Percentiles rank a stretch among this genome's conserved stretches.
phyloP scores from a whole-genome alignment of 2,888 invertebrate genomes.

The Panzeria rudis region DNA sequence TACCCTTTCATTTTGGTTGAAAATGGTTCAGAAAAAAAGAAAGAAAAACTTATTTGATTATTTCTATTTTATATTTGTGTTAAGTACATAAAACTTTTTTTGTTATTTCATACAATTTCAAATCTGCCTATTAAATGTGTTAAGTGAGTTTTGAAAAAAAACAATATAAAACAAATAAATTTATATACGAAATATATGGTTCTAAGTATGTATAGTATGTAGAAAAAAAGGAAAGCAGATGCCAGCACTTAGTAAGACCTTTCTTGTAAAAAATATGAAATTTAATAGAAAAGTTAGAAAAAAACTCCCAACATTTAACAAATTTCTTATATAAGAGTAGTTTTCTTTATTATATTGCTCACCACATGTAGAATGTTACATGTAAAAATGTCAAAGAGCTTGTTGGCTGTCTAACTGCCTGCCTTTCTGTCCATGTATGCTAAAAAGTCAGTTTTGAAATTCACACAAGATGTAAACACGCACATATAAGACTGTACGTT shows the following conservation, averaged over 20 bases:
- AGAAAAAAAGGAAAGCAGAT: not conserved
- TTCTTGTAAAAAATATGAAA: not conserved
- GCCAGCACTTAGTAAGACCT: not conserved
- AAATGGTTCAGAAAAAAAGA: not conserved
- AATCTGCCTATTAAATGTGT: constrained; percentile 33
- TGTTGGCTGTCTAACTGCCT: too few relatives aligned
- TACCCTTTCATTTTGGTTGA: not conserved
- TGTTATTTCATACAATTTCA: not conserved
- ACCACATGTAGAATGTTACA: too few relatives aligned
- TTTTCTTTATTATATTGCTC: too few relatives aligned
- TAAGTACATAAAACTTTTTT: not conserved
- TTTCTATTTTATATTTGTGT: not conserved
- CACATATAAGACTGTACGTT: too few relatives aligned
- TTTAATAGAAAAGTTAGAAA: too few relatives aligned
- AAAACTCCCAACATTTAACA: too few relatives aligned
- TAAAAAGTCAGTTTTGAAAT: too few relatives aligned
- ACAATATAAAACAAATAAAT: constrained; percentile 2
- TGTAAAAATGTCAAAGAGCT: too few relatives aligned
- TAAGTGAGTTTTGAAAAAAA: constrained; percentile 33
- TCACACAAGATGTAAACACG: too few relatives aligned
- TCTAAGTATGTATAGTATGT: not conserved
- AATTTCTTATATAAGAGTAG: too few relatives aligned
- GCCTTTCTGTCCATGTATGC: too few relatives aligned
- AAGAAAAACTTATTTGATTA: constrained; percentile 6
- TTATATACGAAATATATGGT: not conserved